Base-by-base conservation (phyloP, 2,888 invertebrate genomes). In the Netelia virgata region DNA sequence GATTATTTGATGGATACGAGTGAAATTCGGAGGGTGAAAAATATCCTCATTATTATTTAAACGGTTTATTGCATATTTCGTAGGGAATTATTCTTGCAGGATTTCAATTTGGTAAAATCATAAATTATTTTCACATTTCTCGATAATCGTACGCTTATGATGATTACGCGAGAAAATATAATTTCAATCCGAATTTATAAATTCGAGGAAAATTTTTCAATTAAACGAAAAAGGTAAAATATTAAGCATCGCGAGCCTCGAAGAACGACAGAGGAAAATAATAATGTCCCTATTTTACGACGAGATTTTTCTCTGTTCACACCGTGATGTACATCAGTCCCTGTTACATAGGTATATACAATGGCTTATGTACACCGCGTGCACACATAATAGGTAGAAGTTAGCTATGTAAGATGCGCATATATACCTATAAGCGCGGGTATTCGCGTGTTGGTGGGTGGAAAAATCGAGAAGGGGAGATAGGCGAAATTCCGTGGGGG, bases 401-500 rank as follows among this genome's bases (percentile, higher is more conserved):
- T 18, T 43, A 43, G 41, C 64, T 18, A 43, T 63, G 41, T 68
- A 50, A 10, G 18, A 36, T 20, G n/a, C 20, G 14, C 11, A n/a
- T n/a, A 43, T 11, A 23, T 57, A 50, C 14, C 11, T 14, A 20
- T 18, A 23, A 11, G 23, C 16, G 28, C 16, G 28, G 16, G 50
- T 50, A 66, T 63, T 57, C 66, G 11, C 47, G 11, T 47, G 47
- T 14, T 10, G 3, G 11, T 14, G 47, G 10, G 47, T 47, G 86
- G 87, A 87, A 85, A 87, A 50, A 63, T 66, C 82, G 85, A 81
- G 79, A 53, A 76, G 84, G 75, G 78, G 82, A 88, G 86, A 86
- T 84, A 84, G 82, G 75, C 86, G 86, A 83, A 89, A 87, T 90
- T 88, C 85, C 83, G 83, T 72, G 86, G 86, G 55, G 68, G 86